Conservation (phyloP, 2,888 invertebrate species). For the Minunthozetes semirufus region DNA sequence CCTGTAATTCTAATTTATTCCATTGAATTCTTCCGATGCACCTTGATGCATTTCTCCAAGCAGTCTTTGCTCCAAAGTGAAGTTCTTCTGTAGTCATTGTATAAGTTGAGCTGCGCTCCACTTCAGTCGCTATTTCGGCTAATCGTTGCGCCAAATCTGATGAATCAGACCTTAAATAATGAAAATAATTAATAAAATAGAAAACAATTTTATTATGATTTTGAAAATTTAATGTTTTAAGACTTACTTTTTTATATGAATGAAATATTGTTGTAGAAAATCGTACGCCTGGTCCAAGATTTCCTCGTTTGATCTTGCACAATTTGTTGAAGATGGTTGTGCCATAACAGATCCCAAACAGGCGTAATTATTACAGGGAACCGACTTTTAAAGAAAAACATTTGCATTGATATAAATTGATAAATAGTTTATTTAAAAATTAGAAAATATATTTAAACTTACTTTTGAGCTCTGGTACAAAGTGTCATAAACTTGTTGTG, state of each 20-base stretch:
- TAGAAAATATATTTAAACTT: neutral
- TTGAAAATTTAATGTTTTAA: neutral
- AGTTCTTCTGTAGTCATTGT: conserved; percentile 86
- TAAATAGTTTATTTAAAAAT: neutral
- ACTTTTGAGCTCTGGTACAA: conserved; percentile 33
- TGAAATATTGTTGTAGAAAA: conserved; percentile 83
- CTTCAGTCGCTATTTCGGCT: conserved; percentile 72
- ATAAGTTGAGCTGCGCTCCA: conserved; percentile 69
- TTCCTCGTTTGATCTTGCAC: conserved; percentile 54
- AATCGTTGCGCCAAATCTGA: conserved; percentile 73
- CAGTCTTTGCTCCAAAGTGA: conserved; percentile 85
- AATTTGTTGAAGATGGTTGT: conserved; percentile 40
- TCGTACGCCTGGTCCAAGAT: conserved; percentile 75
- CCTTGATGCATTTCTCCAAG: conserved; percentile 87
- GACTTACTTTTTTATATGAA: conserved; percentile 73
- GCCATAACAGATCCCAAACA: conserved; percentile 47
- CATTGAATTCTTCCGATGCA: conserved; percentile 95
- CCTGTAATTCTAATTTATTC: conserved; percentile 85
- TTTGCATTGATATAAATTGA: neutral
- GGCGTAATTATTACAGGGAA: conserved; percentile 3
- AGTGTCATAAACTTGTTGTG: conserved; percentile 38
- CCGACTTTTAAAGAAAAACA: neutral
- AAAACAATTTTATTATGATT: neutral
- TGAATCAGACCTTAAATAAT: conserved; percentile 61
- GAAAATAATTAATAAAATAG: too few species aligned